These are phyloP conservation scores for Palloptera scutellata DNA, from an alignment of 2,888 invertebrate species.

Conservation along the genomic window DNA sequence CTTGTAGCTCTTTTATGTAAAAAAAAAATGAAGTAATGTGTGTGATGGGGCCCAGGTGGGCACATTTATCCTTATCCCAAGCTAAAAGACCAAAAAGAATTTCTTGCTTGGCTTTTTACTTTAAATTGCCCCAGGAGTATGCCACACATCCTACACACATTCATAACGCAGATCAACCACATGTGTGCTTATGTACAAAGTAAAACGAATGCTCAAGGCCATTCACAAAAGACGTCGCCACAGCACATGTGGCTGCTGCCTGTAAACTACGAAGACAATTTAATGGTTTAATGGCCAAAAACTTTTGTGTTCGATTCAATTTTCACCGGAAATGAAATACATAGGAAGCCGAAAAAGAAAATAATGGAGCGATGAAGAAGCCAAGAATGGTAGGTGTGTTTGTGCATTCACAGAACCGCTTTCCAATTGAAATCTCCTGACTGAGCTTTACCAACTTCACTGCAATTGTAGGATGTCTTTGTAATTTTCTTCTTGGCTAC, in stretches of 20 bases:
- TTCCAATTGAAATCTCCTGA: too few relatives aligned
- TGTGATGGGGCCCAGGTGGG: conserved; percentile 6
- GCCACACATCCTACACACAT: background rate
- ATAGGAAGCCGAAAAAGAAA: conserved; percentile 29
- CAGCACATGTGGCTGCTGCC: background rate
- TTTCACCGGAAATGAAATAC: conserved; percentile 48
- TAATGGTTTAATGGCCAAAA: conserved; percentile 56
- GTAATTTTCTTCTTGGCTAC: background rate
- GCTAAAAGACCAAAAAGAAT: background rate
- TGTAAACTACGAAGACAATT: conserved; percentile 48
- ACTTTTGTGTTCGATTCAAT: conserved; percentile 54
- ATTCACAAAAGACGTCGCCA: background rate
- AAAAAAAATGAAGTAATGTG: background rate
- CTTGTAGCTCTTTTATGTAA: too few relatives aligned
- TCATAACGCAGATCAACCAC: background rate
- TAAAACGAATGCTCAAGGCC: background rate
- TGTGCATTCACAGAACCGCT: background rate
- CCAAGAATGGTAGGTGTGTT: background rate
- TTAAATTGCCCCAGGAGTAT: background rate
- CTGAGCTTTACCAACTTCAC: background rate
- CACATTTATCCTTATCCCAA: conserved; percentile 26
- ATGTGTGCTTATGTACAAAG: background rate
- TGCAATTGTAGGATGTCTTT: conserved; percentile 29
- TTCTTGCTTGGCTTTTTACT: background rate
- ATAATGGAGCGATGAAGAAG: conserved; percentile 18